These are phyloP conservation scores for Phyllotreta striolata DNA, from an alignment of 2,888 invertebrate genomes.

Conservation along the genomic window DNA sequence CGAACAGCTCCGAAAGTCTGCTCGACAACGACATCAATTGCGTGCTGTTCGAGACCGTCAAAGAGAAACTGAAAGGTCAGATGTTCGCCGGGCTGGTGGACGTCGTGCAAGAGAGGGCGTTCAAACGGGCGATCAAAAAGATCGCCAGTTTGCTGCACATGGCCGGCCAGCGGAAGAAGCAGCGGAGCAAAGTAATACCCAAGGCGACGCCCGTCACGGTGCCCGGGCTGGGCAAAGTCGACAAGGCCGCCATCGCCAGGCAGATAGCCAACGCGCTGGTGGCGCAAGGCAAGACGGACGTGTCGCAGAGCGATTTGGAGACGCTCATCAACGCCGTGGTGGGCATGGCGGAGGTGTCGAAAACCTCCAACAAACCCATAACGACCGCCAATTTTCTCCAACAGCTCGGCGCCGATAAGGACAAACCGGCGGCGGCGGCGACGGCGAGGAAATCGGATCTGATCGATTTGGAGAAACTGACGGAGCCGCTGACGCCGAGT, in stretches of 20 bases:
- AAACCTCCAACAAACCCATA: conserved; percentile 63
- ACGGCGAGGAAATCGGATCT: conserved; percentile 25
- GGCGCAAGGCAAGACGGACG: conserved; percentile 81
- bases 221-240: conserved; percentile 75
- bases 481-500: conserved; percentile 45
- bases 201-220: conserved; percentile 66
- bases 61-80: conserved; percentile 78
- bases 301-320: conserved; percentile 80
- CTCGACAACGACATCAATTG: conserved; percentile 76
- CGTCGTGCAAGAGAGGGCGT: conserved; percentile 71
- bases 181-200: conserved; percentile 50
- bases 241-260: conserved; percentile 80
- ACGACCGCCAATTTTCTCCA: conserved; percentile 64
- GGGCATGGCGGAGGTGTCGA: conserved; percentile 71
- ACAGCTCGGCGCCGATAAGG: conserved; percentile 45
- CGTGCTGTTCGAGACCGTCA: conserved; percentile 83
- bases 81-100: conserved; percentile 60
- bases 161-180: conserved; percentile 65
- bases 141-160: conserved; percentile 78
- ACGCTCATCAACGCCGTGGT: conserved; percentile 82
- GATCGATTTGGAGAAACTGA: conserved; percentile 40
- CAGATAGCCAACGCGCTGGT: conserved; percentile 83
- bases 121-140: conserved; percentile 77
- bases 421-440: conserved; percentile 31
- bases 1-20: conserved; percentile 79